Evolutionary conservation across 2,113 vertebrate genomes (phyloP).

Genomic region (Sakesphorus luctuosus): DNA sequence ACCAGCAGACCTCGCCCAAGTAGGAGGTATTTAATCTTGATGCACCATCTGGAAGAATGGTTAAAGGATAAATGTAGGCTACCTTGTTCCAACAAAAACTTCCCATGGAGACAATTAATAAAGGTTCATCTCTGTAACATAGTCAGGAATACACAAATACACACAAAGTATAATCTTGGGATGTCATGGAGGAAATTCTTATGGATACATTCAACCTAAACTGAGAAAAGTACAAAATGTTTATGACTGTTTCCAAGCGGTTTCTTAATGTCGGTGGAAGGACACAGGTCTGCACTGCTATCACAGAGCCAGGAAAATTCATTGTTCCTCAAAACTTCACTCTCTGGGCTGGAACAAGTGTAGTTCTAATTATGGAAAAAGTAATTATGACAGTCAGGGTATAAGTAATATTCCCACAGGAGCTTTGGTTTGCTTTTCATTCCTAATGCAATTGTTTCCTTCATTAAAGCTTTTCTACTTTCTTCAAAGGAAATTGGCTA

Average conservation of each 20-base stretch:
- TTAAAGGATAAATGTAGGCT: not conserved
- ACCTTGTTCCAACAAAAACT: constrained; percentile 10
- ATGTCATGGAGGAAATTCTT: constrained; percentile 76
- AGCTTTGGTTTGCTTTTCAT: constrained; percentile 75
- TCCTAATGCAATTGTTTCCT: constrained; percentile 79
- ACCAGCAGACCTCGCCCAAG: not conserved
- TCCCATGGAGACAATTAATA: constrained; percentile 81
- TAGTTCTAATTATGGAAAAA: constrained; percentile 78
- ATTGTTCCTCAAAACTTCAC: constrained; percentile 81
- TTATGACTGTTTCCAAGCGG: constrained; percentile 70
- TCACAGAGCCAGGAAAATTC: constrained; percentile 85
- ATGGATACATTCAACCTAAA: constrained; percentile 80
- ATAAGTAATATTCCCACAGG: constrained; percentile 85
- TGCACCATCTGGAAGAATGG: not conserved
- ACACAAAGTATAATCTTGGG: constrained; percentile 74
- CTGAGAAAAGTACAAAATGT: constrained; percentile 77
- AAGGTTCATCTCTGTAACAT: constrained; percentile 79
- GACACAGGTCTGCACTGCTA: constrained; percentile 80
- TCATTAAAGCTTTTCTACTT: constrained; percentile 81
- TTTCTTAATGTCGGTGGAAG: constrained; percentile 78
- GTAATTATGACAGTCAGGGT: constrained; percentile 87
- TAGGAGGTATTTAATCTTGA: not conserved
- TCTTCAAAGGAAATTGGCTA: constrained; percentile 81
- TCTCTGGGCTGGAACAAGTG: constrained; percentile 76
- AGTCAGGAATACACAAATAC: constrained; percentile 81